phyloP scores from a whole-genome alignment of 2,888 invertebrate genomes.

The Hemaris fuciformis region DNA sequence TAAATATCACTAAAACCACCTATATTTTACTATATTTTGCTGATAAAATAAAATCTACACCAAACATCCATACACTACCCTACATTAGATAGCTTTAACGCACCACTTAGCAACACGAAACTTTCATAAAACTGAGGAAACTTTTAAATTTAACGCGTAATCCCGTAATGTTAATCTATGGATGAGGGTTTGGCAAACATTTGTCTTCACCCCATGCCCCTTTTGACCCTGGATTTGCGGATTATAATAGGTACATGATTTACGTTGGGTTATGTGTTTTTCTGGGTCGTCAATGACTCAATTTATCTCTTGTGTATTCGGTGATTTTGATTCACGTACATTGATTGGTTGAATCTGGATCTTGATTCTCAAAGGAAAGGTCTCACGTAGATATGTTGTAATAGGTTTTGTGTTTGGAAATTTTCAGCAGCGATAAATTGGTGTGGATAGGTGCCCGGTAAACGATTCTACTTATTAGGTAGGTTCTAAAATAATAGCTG shows the following conservation, averaged over 20 bases:
- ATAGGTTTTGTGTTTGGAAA: too few species aligned
- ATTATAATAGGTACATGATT: slow-evolving; percentile 31
- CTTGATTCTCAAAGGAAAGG: too few species aligned
- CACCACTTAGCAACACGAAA: background rate
- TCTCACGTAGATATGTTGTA: too few species aligned
- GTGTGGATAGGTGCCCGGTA: too few species aligned
- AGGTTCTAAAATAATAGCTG: too few species aligned
- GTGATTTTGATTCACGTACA: background rate
- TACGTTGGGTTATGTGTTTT: slow-evolving; percentile 16
- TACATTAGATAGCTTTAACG: background rate
- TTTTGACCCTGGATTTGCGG: slow-evolving; percentile 31
- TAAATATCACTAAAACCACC: too few species aligned
- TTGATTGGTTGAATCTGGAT: too few species aligned
- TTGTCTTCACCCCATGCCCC: slow-evolving; percentile 37
- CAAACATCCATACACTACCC: background rate
- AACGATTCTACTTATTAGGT: too few species aligned
- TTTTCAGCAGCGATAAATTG: too few species aligned
- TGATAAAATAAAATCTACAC: too few species aligned
- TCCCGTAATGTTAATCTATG: slow-evolving; percentile 35
- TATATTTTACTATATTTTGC: too few species aligned
- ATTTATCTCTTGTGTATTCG: background rate
- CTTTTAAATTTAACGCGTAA: slow-evolving; percentile 22
- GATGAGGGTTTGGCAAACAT: slow-evolving; percentile 40
- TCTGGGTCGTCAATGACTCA: background rate
- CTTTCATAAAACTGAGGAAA: slow-evolving; percentile 16